These are phyloP conservation scores for Aquatica leii DNA, from an alignment of 2,888 invertebrate species.

Conservation along the genomic window DNA sequence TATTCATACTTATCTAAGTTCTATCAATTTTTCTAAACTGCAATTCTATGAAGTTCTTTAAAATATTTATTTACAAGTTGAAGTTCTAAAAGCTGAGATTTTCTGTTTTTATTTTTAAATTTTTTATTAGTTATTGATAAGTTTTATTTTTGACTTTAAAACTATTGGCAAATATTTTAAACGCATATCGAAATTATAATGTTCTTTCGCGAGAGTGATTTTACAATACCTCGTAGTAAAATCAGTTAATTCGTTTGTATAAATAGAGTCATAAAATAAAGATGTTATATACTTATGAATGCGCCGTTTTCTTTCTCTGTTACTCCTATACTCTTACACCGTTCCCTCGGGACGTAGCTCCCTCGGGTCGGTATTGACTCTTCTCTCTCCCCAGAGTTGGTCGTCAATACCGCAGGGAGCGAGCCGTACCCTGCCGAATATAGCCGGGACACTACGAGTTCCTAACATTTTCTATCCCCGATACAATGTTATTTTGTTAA, in stretches of 20 bases:
- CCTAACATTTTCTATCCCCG: slow-evolving; percentile 54
- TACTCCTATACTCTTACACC: slow-evolving; percentile 44
- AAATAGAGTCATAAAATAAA: slow-evolving; percentile 27
- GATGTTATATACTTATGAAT: slow-evolving; percentile 42
- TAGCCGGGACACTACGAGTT: slow-evolving; percentile 48
- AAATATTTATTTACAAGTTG: background rate
- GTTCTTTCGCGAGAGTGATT: background rate
- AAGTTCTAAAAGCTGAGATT: slow-evolving; percentile 1
- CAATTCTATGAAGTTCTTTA: background rate
- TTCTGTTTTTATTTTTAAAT: slow-evolving; percentile 12
- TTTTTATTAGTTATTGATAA: slow-evolving; percentile 15
- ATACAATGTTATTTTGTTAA: slow-evolving; percentile 49
- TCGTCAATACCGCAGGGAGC: slow-evolving; percentile 66
- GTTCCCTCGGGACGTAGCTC: slow-evolving; percentile 59
- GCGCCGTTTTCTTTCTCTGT: slow-evolving; percentile 45
- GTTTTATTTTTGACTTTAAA: slow-evolving; percentile 8
- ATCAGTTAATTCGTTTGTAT: slow-evolving; percentile 37
- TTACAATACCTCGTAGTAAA: slow-evolving; percentile 7
- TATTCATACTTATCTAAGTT: background rate
- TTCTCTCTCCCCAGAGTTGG: slow-evolving; percentile 64
- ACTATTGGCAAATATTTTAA: background rate
- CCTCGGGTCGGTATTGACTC: slow-evolving; percentile 66
- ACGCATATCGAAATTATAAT: background rate
- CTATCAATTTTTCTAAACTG: background rate
- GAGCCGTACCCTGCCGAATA: slow-evolving; percentile 54